These are phyloP conservation scores for Siniperca chuatsi DNA, from an alignment of 2,113 vertebrate genomes.

Conservation along the genomic window DNA sequence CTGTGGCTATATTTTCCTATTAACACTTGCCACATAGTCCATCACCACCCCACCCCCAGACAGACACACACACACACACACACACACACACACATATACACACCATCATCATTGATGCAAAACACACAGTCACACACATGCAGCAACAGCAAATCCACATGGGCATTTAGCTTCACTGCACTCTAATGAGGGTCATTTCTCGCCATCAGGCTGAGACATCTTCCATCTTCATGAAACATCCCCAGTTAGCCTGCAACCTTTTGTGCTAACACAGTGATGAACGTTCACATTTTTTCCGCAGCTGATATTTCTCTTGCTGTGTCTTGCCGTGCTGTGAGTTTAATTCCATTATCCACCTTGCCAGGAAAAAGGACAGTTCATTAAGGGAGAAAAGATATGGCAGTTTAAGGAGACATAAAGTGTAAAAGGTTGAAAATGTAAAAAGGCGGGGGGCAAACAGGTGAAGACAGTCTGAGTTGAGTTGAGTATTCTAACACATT, in stretches of 20 bases:
- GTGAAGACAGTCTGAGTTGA: constrained; percentile 3
- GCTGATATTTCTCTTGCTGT: constrained; percentile 58
- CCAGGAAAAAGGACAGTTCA: constrained; percentile 48
- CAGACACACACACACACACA: not conserved
- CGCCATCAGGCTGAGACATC: constrained; percentile 39
- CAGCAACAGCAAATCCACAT: constrained; percentile 42
- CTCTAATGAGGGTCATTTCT: constrained; percentile 62
- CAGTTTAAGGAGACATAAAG: constrained; percentile 44
- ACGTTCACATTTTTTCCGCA: constrained; percentile 56
- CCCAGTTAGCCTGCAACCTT: constrained; percentile 73
- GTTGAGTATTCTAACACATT: constrained; percentile 28
- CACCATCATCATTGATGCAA: constrained; percentile 13
- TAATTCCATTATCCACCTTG: constrained; percentile 56
- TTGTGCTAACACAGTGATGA: constrained; percentile 59
- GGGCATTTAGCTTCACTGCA: constrained; percentile 48
- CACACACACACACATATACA: not conserved
- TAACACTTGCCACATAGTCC: constrained; percentile 19
- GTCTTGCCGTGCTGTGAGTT: constrained; percentile 46
- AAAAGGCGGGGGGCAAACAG: not conserved
- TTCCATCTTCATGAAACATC: constrained; percentile 52
- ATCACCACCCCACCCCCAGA: not conserved
- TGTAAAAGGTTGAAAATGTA: constrained; percentile 56
- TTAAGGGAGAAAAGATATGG: constrained; percentile 58
- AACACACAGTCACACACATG: not conserved
- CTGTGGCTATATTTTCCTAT: too few species aligned